Conservation (phyloP, 2,113 vertebrate genomes). For the Albula goreensis region DNA sequence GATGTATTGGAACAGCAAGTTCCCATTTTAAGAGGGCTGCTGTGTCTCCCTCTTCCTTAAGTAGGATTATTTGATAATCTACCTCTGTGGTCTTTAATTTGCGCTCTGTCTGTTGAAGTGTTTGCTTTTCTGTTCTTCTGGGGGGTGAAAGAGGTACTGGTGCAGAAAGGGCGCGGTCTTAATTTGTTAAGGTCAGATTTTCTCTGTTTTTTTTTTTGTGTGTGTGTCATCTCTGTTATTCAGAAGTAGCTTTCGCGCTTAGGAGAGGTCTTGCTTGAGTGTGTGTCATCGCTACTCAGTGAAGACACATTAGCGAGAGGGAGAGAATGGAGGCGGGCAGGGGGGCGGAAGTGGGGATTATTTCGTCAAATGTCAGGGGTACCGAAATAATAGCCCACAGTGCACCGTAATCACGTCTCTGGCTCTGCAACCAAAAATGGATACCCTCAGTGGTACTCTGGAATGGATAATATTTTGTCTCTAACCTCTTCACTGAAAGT, state of each 20-base stretch:
- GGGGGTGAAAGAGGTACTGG: neutral
- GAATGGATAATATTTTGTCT: neutral
- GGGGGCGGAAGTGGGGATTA: neutral
- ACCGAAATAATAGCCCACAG: neutral
- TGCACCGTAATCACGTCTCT: neutral
- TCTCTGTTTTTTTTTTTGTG: neutral
- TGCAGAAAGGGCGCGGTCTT: neutral
- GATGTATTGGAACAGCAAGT: neutral
- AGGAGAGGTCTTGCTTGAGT: neutral
- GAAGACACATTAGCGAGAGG: neutral
- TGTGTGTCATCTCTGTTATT: neutral
- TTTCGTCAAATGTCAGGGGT: neutral
- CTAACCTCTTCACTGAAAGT: neutral
- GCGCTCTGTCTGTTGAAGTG: constrained; percentile 4
- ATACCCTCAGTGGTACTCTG: neutral
- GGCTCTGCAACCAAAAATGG: neutral
- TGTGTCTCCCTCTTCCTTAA: neutral
- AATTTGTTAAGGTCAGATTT: neutral
- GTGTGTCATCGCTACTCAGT: neutral
- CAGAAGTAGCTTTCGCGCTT: neutral
- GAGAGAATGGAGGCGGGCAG: neutral
- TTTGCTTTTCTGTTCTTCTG: neutral
- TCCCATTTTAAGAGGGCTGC: neutral
- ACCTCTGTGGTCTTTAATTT: neutral
- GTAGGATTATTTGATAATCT: neutral